Conservation (phyloP, 2,888 invertebrate species). For the Scaptomyza parva region DNA sequence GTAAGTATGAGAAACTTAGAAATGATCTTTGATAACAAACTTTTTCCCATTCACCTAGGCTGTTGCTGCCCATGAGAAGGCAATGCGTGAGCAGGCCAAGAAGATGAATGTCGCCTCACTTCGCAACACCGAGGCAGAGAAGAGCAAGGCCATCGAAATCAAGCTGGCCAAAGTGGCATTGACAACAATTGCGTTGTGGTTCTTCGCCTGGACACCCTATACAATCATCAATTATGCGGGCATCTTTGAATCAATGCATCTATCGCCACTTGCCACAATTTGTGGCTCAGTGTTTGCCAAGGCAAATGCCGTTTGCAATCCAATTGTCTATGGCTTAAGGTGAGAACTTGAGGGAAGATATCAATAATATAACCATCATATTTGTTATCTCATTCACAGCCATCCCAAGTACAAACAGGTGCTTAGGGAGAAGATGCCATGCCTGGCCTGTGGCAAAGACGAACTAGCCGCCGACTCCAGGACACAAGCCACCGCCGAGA, state of each 20-base stretch:
- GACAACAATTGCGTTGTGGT: constrained; percentile 88
- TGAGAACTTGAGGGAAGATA: constrained; percentile 27
- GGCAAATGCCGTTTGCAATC: constrained; percentile 87
- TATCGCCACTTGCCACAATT: constrained; percentile 86
- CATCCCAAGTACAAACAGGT: constrained; percentile 88
- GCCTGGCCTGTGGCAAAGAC: constrained; percentile 85
- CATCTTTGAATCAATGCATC: constrained; percentile 85
- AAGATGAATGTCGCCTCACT: constrained; percentile 88
- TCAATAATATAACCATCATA: rapidly evolving
- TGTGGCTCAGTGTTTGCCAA: constrained; percentile 88
- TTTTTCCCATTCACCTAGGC: constrained; percentile 78
- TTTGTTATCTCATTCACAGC: constrained; percentile 75
- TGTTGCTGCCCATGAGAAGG: constrained; percentile 86
- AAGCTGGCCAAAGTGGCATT: constrained; percentile 88
- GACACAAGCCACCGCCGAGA: constrained; percentile 82
- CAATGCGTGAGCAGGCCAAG: constrained; percentile 87
- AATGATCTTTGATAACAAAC: background rate
- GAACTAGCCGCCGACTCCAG: constrained; percentile 71
- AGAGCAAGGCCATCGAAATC: constrained; percentile 86
- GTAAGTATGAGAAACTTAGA: constrained; percentile 70
- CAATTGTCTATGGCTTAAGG: constrained; percentile 88
- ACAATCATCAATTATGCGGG: constrained; percentile 86
- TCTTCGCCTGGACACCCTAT: constrained; percentile 89
- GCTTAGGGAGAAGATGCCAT: constrained; percentile 87
- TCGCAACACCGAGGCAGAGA: constrained; percentile 85